A percentile compares a stretch with the other conserved stretches of the same genome.
Conservation (phyloP, 2,888 invertebrate species). For the Theristus sp. region DNA sequence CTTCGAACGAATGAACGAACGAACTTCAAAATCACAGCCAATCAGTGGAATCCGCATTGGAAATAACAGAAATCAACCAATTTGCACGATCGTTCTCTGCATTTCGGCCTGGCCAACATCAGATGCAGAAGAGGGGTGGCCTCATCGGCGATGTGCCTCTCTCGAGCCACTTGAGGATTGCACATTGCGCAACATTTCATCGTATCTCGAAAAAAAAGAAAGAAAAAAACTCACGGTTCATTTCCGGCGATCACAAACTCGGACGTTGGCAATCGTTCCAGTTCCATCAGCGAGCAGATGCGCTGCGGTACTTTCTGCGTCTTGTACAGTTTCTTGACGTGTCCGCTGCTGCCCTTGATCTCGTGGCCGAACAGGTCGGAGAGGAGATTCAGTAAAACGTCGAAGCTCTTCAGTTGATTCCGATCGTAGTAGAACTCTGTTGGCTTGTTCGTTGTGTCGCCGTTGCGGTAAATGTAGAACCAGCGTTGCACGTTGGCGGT, state of each 20-base stretch:
- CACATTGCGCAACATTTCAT: too few relatives aligned
- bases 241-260: neutral
- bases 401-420: neutral
- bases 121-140: too few relatives aligned
- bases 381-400: neutral
- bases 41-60: too few relatives aligned
- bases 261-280: neutral
- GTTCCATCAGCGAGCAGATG: neutral
- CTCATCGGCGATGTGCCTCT: too few relatives aligned
- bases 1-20: too few relatives aligned
- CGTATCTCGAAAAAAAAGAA: neutral
- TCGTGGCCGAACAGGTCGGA: neutral
- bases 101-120: too few relatives aligned
- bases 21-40: neutral
- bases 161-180: too few relatives aligned
- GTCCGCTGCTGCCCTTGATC: neutral
- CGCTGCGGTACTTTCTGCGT: neutral
- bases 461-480: neutral
- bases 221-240: neutral
- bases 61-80: too few relatives aligned
- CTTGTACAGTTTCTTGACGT: neutral
- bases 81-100: too few relatives aligned
- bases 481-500: neutral
- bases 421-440: neutral
- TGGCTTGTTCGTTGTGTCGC: neutral